Evolutionary conservation across 2,888 invertebrate species (phyloP).

Genomic region (Laspeyria flexula): DNA sequence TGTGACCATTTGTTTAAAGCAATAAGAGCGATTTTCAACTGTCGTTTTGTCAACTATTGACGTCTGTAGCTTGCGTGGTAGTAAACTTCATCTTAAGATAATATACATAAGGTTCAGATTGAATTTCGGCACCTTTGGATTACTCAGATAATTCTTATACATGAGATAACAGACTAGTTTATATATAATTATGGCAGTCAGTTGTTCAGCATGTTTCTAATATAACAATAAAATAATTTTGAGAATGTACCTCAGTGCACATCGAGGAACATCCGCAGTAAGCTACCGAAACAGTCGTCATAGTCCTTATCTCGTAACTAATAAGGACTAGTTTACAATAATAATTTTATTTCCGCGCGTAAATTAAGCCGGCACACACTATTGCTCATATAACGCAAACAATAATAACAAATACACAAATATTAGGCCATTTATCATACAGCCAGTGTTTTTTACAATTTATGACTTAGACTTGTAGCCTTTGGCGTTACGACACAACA

Average conservation of each 20-base stretch:
- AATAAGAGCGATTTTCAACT: no score
- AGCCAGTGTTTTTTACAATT: conserved; percentile 31
- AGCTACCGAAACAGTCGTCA: conserved; percentile 8
- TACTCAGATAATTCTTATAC: no score
- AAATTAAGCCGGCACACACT: conserved; percentile 38
- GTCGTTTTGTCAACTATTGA: no score
- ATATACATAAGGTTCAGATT: no score
- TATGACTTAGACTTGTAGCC: conserved; percentile 42
- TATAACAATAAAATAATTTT: no score
- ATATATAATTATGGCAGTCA: no score
- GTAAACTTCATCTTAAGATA: no score
- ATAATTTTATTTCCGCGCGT: not conserved
- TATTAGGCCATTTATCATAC: conserved; percentile 25
- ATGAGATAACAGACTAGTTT: no score
- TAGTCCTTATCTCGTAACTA: conserved; percentile 1
- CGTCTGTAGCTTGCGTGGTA: no score
- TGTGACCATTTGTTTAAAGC: no score
- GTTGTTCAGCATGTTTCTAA: no score
- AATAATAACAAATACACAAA: conserved; percentile 23
- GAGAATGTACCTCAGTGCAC: conserved; percentile 13
- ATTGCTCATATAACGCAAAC: conserved; percentile 34
- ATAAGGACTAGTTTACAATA: conserved; percentile 3
- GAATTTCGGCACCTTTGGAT: no score
- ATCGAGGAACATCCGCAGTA: conserved; percentile 24
- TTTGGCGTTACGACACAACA: conserved; percentile 42